Conservation (phyloP, 2,888 invertebrate genomes). For the Platypus cylindrus region DNA sequence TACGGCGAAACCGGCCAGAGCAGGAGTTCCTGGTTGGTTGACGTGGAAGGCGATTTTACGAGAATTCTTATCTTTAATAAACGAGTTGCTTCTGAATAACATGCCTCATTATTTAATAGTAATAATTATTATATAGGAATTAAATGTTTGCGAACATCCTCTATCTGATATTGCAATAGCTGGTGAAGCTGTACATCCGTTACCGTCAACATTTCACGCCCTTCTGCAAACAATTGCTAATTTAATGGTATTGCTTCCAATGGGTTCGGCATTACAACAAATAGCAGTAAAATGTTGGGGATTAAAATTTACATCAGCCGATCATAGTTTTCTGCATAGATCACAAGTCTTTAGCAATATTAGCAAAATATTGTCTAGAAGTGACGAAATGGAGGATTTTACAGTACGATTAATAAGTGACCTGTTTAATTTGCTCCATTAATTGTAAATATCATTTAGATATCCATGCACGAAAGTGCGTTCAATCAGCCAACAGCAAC, state of each 20-base stretch:
- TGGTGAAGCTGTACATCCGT: constrained; percentile 51
- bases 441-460: constrained; percentile 3
- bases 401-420: constrained; percentile 23
- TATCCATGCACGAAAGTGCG: constrained; percentile 46
- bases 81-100: too few species aligned
- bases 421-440: neutral
- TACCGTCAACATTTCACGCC: constrained; percentile 58
- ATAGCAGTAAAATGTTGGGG: constrained; percentile 93
- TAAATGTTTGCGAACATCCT: constrained; percentile 61
- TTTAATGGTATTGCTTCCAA: constrained; percentile 76
- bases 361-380: constrained; percentile 85
- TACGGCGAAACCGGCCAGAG: too few species aligned
- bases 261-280: constrained; percentile 76
- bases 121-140: constrained; percentile 33
- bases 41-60: too few species aligned
- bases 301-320: constrained; percentile 73
- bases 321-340: constrained; percentile 82
- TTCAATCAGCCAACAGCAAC: constrained; percentile 36
- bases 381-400: constrained; percentile 66
- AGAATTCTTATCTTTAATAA: too few species aligned
- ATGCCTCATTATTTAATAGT: constrained; percentile 8
- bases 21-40: too few species aligned
- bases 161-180: constrained; percentile 67
- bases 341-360: constrained; percentile 81
- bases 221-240: constrained; percentile 85